Base-by-base conservation (phyloP, 2,797 vertebrate species). In the Peromyscus eremicus region DNA sequence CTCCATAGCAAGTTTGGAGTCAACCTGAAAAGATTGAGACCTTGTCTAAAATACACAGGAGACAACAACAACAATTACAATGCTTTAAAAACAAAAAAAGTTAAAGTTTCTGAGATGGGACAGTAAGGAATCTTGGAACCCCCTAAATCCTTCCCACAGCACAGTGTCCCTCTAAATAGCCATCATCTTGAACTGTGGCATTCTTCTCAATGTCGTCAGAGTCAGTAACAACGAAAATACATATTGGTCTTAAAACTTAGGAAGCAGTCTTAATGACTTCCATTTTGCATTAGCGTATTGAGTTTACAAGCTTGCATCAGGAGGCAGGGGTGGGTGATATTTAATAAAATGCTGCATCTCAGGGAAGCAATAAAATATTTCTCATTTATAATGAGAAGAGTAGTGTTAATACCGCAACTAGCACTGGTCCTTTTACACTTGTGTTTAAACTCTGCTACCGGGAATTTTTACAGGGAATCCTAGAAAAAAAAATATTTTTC, bases 351-450 rank as follows among this genome's bases (percentile, higher is more conserved):
- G 25, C 17, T 94, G 0, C 79, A 17, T 92, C 91, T 95, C 37
- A 37, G 83, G 43, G 62, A 95, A 93, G 52, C 64, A 93, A 90
- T 87, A 71, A 79, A 91, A 87, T 68, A 77, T 86, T 94, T 93
- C 68, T 95, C 80, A 87, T 90, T 94, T 93, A 92, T 95, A 96
- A 90, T 64, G 92, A 96, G 66, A 71, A 71, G 49, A 87, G 82
- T 37, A 62, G 27, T 73, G 17, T 88, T 91, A n/a, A 95, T 96
- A 93, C 10, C 37, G 12, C 11, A 62, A 29, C 60, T 87, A 85
- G 49, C 40, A 82, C 68, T 10, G 3, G 46, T 71, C n/a, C 60
- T 83, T 94, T 94, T 94, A 85, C n/a, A 87, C 52, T 93, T 66
- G 40, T 55, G 27, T 43, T 91, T 96, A 96, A 95, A 85, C 83